Evolutionary conservation across 2,797 vertebrate genomes (phyloP), one percentile per base, ranked within the genome.

Genomic region (Danio choprae): DNA sequence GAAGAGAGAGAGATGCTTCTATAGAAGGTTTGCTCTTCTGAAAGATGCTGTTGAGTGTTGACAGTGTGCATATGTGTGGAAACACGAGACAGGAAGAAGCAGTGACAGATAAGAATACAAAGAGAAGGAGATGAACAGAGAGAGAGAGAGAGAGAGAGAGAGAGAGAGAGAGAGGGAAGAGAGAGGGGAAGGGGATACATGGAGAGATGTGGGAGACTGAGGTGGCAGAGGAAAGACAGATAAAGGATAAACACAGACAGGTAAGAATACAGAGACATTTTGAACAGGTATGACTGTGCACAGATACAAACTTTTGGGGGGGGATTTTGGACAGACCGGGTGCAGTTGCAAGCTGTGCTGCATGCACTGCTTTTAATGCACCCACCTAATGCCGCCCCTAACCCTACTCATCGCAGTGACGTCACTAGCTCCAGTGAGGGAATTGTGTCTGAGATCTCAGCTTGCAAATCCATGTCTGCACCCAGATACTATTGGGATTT

Each of bases 51-150:
- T 43, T 71, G 80, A 82, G 80, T 75, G 74, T 65, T 84, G 80
- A 84, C 77, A 77, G 81, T 6, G 22, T 62, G 70, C 74, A 82
- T 68, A 82, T 74, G 79, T 77, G 60, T 63, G 50, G 80, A 83
- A 87, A 83, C 55, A 51, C 40, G 50, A 77, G 79, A 81, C 85
- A 53, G 81, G 83, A 77, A 80, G 46, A 70, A 70, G 51, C 71
- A 77, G 36, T 81, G 83, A 84, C 67, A 68, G 85, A 84, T 73
- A 81, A 63, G 75, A 73, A 79, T 41, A 82, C 73, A 77, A 74
- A 77, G 65, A 48, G 36, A 82, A 59, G n/a, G 62, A 72, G 51
- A 79, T 15, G 16, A 60, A n/a, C 36, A 18, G 64, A 60, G 55
- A 46, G 65, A 8, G 20, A 43, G 44, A 4, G 38, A 10, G 18